Conservation (phyloP, 1,140 invertebrate species). For the Macrocentrus cingulum region DNA sequence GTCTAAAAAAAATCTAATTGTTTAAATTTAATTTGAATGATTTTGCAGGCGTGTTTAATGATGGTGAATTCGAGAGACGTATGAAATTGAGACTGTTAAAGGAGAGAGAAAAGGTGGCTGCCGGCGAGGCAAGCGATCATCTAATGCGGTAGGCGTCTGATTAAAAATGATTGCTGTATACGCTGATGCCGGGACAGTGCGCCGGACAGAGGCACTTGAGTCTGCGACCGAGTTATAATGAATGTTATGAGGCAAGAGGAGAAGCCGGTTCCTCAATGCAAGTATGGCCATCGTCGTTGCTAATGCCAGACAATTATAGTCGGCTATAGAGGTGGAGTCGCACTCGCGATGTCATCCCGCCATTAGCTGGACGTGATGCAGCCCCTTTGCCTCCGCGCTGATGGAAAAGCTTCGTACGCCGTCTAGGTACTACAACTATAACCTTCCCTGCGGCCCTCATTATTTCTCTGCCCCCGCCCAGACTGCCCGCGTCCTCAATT, state of each 20-base stretch:
- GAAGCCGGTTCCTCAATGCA: constrained; percentile 26
- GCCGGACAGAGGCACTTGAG: background rate
- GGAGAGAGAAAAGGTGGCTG: constrained; percentile 26
- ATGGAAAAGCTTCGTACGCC: background rate
- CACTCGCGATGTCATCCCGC: constrained; percentile 36
- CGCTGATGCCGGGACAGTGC: background rate
- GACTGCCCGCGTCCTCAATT: too few species aligned
- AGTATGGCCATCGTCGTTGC: constrained; percentile 23
- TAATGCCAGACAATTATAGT: constrained; percentile 43
- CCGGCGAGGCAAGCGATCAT: constrained; percentile 32
- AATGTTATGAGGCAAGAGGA: constrained; percentile 31
- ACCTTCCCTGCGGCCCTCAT: too few species aligned
- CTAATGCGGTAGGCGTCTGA: constrained; percentile 34
- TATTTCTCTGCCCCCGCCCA: too few species aligned
- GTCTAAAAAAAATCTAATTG: too few species aligned
- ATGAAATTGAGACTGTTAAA: too few species aligned
- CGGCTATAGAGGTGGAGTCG: constrained; percentile 34
- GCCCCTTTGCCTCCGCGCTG: background rate
- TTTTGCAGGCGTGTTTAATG: too few species aligned
- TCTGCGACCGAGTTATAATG: constrained; percentile 29
- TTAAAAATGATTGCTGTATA: constrained; percentile 24
- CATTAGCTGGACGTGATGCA: constrained; percentile 33
- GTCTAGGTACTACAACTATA: too few species aligned
- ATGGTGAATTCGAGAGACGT: too few species aligned
- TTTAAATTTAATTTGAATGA: too few species aligned